Evolutionary conservation across 2,888 invertebrate species (phyloP).

Genomic region (Apeira syringaria): DNA sequence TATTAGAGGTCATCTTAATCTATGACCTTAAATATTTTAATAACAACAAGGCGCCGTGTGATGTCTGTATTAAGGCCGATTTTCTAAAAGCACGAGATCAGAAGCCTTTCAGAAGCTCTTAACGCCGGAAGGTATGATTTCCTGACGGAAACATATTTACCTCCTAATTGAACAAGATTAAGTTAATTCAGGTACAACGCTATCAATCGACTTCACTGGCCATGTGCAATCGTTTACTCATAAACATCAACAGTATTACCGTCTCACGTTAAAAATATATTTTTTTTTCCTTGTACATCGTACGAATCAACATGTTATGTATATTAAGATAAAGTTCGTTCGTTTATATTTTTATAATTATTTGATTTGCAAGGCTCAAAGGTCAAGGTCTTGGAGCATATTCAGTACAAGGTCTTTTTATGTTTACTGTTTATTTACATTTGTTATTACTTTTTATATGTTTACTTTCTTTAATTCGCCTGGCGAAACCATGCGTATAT

Average conservation of each 20-base stretch:
- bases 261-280: slow-evolving; percentile 1
- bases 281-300: not conserved
- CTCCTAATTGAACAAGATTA: slow-evolving; percentile 12
- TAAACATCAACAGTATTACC: not conserved
- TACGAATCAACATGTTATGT: not conserved
- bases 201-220: slow-evolving; percentile 7
- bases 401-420: slow-evolving; percentile 14
- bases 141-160: slow-evolving; percentile 1
- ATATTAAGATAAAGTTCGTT: slow-evolving; percentile 4
- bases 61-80: no score
- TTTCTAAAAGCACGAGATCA: no score
- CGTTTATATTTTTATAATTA: slow-evolving; percentile 3
- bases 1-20: no score
- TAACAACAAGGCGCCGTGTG: no score
- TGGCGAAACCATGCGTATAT: no score
- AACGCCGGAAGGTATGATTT: no score
- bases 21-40: no score
- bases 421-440: slow-evolving; percentile 2
- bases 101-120: no score
- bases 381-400: slow-evolving; percentile 15
- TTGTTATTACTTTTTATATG: no score
- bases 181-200: slow-evolving; percentile 12
- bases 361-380: slow-evolving; percentile 13
- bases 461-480: no score
- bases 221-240: slow-evolving; percentile 1